Evolutionary conservation across 53 echinoderm and acorn worm genomes (phyloP).

Genomic region (Patiria pectinifera): DNA sequence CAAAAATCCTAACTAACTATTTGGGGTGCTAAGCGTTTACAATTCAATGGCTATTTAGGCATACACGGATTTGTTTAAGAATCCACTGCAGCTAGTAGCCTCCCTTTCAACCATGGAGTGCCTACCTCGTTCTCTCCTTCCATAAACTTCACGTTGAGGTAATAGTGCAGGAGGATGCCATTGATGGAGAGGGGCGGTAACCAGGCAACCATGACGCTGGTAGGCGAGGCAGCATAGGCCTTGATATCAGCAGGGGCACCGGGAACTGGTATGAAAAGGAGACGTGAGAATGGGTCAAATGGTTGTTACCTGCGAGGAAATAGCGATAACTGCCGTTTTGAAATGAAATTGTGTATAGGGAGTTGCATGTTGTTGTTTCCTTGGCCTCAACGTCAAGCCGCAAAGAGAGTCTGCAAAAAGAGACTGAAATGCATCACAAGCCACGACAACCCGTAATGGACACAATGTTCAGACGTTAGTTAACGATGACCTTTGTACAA

Average conservation of each 20-base stretch:
- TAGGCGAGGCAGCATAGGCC: constrained; percentile 90
- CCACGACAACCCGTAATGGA: no score
- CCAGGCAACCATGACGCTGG: constrained; percentile 98
- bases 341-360: no score
- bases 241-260: constrained; percentile 93
- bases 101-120: background rate
- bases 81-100: background rate
- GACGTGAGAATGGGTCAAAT: background rate
- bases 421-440: no score
- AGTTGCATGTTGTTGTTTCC: no score
- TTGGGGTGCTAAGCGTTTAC: no score
- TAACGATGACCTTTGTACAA: no score
- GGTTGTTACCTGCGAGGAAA: background rate
- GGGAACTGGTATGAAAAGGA: constrained; percentile 64
- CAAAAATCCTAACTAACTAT: no score
- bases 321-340: no score
- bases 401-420: no score
- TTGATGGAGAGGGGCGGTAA: constrained; percentile 86
- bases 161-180: constrained; percentile 85
- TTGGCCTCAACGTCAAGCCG: no score
- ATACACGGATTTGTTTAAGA: background rate
- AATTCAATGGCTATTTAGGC: no score
- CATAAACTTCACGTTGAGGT: constrained; percentile 74
- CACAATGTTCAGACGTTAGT: no score
- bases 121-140: constrained; percentile 84